phyloP scores from a whole-genome alignment of 2,888 invertebrate species.

The Helicoverpa assulta region DNA sequence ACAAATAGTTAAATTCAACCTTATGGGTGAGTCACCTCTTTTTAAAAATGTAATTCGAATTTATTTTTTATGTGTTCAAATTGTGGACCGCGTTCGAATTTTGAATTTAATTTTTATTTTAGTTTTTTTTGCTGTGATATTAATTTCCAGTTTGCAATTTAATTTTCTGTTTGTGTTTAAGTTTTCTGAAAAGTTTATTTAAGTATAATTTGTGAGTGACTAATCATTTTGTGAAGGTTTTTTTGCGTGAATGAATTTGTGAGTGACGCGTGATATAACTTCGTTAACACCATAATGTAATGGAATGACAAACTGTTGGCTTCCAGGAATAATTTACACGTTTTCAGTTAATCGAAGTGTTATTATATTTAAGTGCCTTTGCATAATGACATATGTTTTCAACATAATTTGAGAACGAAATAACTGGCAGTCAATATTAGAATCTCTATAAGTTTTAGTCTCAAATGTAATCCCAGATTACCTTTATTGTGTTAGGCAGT shows the following conservation, averaged over 20 bases:
- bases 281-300: conserved; percentile 77
- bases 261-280: conserved; percentile 63
- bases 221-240: conserved; percentile 32
- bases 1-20: conserved; percentile 57
- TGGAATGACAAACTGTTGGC: conserved; percentile 47
- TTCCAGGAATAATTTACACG: conserved; percentile 13
- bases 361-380: background rate
- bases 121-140: background rate
- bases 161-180: background rate
- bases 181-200: background rate
- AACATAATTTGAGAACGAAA: background rate
- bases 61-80: background rate
- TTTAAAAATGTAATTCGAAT: background rate
- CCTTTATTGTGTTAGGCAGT: conserved; percentile 17
- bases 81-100: conserved; percentile 6
- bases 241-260: conserved; percentile 63
- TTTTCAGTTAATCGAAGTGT: background rate
- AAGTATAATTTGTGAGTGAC: conserved; percentile 6
- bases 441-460: conserved; percentile 49
- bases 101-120: background rate
- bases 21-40: conserved; percentile 62
- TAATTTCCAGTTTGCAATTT: background rate
- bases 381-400: background rate
- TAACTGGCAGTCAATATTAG: conserved; percentile 4
- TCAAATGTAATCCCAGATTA: conserved; percentile 50